Evolutionary conservation across 2,113 vertebrate species (phyloP).

Genomic region (Lutjanus erythropterus): DNA sequence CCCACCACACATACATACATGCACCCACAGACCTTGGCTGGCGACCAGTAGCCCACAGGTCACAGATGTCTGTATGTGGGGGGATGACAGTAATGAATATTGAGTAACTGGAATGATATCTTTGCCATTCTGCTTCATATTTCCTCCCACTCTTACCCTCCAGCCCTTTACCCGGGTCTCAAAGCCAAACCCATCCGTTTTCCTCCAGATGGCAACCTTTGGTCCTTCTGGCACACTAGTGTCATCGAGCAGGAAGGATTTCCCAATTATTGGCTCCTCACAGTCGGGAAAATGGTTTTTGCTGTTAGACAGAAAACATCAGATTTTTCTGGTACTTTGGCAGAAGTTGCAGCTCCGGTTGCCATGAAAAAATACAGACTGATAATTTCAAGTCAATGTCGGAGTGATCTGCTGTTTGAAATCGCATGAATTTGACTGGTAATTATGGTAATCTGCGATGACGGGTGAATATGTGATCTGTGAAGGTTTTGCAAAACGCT

Average conservation of each 20-base stretch:
- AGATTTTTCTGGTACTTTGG: background rate
- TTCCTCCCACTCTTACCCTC: constrained; percentile 24
- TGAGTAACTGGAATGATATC: constrained; percentile 58
- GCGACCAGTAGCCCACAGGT: constrained; percentile 64
- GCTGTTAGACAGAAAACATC: constrained; percentile 11
- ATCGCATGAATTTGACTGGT: background rate
- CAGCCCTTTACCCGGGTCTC: constrained; percentile 27
- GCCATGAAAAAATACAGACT: background rate
- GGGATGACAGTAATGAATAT: constrained; percentile 73
- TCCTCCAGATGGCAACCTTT: constrained; percentile 64
- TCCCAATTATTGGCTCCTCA: constrained; percentile 39
- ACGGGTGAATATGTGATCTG: constrained; percentile 3
- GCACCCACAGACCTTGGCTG: constrained; percentile 50
- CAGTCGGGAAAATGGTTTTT: constrained; percentile 29
- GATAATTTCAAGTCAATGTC: background rate
- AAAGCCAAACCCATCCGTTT: constrained; percentile 21
- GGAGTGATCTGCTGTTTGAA: constrained; percentile 11
- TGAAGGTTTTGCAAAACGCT: background rate
- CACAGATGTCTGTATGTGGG: constrained; percentile 72
- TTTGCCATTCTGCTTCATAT: constrained; percentile 52
- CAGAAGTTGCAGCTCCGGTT: background rate
- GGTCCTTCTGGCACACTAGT: constrained; percentile 12
- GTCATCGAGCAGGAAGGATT: constrained; percentile 26
- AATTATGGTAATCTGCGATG: background rate
- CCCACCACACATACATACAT: constrained; percentile 19